A percentile compares a stretch with the other conserved stretches of the same genome.
Conservation (phyloP, 2,797 vertebrate species). For the Potorous gilbertii region DNA sequence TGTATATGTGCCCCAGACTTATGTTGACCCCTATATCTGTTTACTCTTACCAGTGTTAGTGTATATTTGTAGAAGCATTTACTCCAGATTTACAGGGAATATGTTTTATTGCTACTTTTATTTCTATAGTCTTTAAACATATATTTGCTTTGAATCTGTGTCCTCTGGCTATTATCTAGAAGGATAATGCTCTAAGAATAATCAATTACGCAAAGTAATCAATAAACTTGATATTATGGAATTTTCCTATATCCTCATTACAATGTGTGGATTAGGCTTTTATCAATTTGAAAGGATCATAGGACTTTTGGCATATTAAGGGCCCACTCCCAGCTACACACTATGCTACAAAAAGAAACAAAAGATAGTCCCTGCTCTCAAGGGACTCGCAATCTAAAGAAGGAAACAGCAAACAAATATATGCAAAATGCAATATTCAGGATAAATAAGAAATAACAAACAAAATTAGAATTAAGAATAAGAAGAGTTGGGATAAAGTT, state of each 20-base stretch:
- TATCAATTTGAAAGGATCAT: not conserved
- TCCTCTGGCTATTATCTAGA: not conserved
- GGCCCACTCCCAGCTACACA: not conserved
- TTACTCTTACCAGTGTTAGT: not conserved
- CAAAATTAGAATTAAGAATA: not conserved
- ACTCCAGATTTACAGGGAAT: not conserved
- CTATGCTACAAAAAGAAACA: not conserved
- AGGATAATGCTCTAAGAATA: not conserved
- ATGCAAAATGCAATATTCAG: not conserved
- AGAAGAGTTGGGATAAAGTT: not conserved
- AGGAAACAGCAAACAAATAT: not conserved
- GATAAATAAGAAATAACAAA: constrained; percentile 2
- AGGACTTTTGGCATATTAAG: not conserved
- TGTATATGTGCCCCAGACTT: not conserved
- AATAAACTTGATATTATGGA: not conserved
- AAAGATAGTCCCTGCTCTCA: constrained; percentile 7
- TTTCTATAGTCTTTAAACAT: not conserved
- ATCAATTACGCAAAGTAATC: not conserved
- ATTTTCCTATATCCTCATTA: not conserved
- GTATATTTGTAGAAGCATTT: not conserved
- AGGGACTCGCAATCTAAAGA: not conserved
- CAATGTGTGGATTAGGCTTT: not conserved
- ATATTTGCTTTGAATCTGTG: not conserved
- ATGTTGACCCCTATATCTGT: not conserved
- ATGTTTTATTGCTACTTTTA: not conserved